Evolutionary conservation across 2,888 invertebrate species (phyloP), one percentile per base, ranked within the genome.

Genomic region (Steinernema scapterisci): DNA sequence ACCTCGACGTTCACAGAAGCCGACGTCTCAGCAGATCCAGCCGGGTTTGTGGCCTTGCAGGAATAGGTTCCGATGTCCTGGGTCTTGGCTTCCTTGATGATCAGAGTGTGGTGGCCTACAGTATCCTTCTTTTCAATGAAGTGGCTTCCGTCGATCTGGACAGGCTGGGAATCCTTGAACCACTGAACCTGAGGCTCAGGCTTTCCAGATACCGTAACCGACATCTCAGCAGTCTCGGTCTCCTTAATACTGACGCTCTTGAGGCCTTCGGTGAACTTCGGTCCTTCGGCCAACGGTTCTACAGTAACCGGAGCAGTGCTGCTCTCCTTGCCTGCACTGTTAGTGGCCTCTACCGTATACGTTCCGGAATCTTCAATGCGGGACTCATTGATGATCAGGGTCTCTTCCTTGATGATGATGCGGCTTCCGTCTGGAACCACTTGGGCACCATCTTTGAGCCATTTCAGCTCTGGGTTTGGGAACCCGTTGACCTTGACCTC

Each of bases 31-130:
- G 74, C 46, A 52, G 74, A n/a, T 94, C 94, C 87, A 9, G 80
- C 81, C 54, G 93, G 92, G n/a, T 97, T 97, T 88, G 95, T 95
- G 0, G 96, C 96, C 0, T 96, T 94, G 87, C 97, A 96, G 0
- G 95, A 95, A 89, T 97, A 97, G 44, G 95, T 90, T 0, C 97
- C 97, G 5, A 95, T 94, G 88, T 97, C 97, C 88, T 95, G 94
- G 0, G 94, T 94, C 86, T 93, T 93, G 11, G 95, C 95, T 86
- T 95, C 94, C 88, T 95, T 94, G 90, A 97, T 95, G 21, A 95
- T 93, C 76, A 97, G 90, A 6, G 95, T 94, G 73, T 82, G 82
- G 0, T 94, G 94, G 88, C 97, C 96, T 86, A 95, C 95, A 83
- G 94, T 93, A 19, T 75, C 79, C 71, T 83, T 95, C 95, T 79